Evolutionary conservation across 2,113 vertebrate genomes (phyloP).

Genomic region (Bufo gargarizans): DNA sequence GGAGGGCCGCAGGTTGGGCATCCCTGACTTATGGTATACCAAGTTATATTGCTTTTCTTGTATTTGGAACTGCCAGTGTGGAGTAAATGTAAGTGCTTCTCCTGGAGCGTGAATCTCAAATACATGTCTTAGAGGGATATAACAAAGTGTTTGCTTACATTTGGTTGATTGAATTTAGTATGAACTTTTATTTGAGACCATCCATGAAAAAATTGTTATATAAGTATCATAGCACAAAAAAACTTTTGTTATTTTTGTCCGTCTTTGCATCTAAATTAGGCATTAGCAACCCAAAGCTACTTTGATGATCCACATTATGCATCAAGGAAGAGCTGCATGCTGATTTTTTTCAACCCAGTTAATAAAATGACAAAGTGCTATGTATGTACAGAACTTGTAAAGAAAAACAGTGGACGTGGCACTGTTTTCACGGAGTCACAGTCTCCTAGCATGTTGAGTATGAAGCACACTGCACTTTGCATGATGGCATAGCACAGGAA

Average conservation of each 20-base stretch:
- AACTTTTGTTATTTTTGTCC: not conserved
- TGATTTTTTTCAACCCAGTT: conserved; percentile 26
- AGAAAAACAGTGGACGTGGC: conserved; percentile 38
- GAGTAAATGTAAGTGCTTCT: not conserved
- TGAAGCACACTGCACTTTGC: conserved; percentile 55
- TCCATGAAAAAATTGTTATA: conserved; percentile 29
- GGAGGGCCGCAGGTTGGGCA: too few relatives aligned
- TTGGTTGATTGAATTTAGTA: not conserved
- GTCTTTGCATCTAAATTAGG: conserved; percentile 1
- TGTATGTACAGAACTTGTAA: conserved; percentile 28
- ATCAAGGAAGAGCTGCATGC: conserved; percentile 50
- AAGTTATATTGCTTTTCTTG: not conserved
- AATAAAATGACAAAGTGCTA: not conserved
- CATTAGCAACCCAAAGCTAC: not conserved
- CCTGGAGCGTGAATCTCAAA: not conserved
- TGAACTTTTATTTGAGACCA: not conserved
- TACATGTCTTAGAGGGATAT: not conserved
- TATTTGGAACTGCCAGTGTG: not conserved
- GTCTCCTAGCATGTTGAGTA: conserved; percentile 36
- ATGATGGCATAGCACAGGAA: conserved; percentile 53
- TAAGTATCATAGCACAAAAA: not conserved
- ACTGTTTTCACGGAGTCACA: conserved; percentile 29
- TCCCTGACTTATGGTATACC: not conserved
- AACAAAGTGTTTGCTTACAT: not conserved
- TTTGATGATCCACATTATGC: conserved; percentile 22